Evolutionary conservation across 1,140 invertebrate genomes (phyloP).

Genomic region (Linepithema humile): DNA sequence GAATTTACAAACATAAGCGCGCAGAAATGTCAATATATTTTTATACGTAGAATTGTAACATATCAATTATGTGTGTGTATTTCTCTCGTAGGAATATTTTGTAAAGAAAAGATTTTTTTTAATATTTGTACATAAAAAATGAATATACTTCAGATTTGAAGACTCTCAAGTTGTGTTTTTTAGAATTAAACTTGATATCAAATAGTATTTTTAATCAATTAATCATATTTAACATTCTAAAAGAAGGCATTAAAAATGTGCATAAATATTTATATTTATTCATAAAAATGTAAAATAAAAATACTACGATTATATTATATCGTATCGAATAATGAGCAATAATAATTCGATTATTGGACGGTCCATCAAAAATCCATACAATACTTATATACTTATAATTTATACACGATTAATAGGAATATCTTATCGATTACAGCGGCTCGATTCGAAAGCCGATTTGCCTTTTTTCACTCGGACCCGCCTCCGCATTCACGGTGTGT

Average conservation of each 20-base stretch:
- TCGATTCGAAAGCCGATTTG: too few relatives aligned
- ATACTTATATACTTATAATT: too few relatives aligned
- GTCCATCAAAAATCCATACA: neutral
- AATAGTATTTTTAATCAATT: neutral
- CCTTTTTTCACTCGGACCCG: neutral
- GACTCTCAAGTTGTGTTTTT: neutral
- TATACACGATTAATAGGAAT: too few relatives aligned
- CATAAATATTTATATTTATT: neutral
- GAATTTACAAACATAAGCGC: neutral
- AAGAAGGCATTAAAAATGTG: neutral
- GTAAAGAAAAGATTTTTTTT: neutral
- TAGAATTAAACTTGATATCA: neutral
- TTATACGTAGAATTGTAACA: constrained; percentile 23
- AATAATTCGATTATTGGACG: neutral
- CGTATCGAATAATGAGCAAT: neutral
- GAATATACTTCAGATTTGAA: neutral
- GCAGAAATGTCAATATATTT: neutral
- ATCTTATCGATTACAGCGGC: too few relatives aligned
- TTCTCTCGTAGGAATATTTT: neutral
- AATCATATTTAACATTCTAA: neutral
- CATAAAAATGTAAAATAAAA: neutral
- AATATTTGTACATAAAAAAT: neutral
- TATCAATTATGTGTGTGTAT: neutral
- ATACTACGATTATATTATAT: neutral
- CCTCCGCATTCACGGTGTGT: neutral